A percentile compares a stretch with the other conserved stretches of the same genome.
These are phyloP conservation scores for Lysiphlebus fabarum DNA, from an alignment of 1,140 invertebrate genomes.

Conservation along the genomic window DNA sequence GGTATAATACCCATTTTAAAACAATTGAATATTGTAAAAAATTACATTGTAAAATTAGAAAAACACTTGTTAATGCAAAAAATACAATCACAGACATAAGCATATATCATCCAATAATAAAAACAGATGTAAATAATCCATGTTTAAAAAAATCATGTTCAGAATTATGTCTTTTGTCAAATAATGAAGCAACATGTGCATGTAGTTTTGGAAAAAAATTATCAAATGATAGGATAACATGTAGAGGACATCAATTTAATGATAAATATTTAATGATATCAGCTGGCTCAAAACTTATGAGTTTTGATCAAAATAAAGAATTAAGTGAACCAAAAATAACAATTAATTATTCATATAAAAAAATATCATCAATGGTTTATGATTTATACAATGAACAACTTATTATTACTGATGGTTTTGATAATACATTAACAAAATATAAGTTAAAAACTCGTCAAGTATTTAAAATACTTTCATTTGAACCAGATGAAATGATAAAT, in stretches of 20 bases:
- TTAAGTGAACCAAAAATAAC: constrained; percentile 37
- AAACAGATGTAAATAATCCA: constrained; percentile 61
- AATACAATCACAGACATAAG: no score
- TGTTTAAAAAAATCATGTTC: constrained; percentile 68
- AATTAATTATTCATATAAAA: constrained; percentile 9
- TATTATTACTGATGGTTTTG: constrained; percentile 26
- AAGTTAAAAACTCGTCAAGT: constrained; percentile 45
- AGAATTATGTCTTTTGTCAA: constrained; percentile 76
- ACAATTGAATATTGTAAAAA: constrained; percentile 68
- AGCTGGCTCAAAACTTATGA: constrained; percentile 34
- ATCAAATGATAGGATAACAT: constrained; percentile 53
- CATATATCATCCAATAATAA: constrained; percentile 66
- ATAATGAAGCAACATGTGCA: constrained; percentile 63
- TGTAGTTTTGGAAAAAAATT: constrained; percentile 73
- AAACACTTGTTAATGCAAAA: constrained; percentile 60
- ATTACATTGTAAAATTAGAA: constrained; percentile 62
- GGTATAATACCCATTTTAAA: constrained; percentile 75
- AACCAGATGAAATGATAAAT: constrained; percentile 55
- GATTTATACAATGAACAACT: constrained; percentile 43
- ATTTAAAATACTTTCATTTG: constrained; percentile 45
- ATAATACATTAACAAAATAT: constrained; percentile 34
- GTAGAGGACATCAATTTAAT: constrained; percentile 40
- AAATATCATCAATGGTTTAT: constrained; percentile 36
- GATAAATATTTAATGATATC: constrained; percentile 37
- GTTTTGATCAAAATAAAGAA: constrained; percentile 47